Percentiles rank a stretch among this genome's conserved stretches.
Conservation (phyloP, 2,797 vertebrate species). For the Neomorphus geoffroyi region DNA sequence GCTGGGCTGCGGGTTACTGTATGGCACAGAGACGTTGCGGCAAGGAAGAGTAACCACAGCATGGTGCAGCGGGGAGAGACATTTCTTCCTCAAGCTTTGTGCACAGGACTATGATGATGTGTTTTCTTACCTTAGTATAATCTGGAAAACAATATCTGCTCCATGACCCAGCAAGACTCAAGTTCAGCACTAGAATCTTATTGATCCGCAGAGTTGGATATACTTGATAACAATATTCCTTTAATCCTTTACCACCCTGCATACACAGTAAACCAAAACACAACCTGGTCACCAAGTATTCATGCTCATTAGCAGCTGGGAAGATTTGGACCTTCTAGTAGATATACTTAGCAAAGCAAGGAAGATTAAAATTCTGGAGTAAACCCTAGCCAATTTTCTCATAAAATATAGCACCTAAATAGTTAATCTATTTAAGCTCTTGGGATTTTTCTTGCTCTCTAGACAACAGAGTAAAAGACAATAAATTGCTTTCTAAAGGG, state of each 20-base stretch:
- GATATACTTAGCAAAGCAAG: neutral
- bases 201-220: neutral
- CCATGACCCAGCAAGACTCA: neutral
- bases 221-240: neutral
- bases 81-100: neutral
- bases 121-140: neutral
- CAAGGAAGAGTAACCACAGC: neutral
- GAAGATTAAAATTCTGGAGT: neutral
- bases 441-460: neutral
- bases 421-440: neutral
- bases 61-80: neutral
- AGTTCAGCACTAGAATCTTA: neutral
- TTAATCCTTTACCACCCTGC: neutral
- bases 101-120: neutral
- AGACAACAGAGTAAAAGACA: neutral
- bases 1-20: neutral
- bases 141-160: neutral
- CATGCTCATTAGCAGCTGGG: neutral
- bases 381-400: neutral
- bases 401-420: neutral
- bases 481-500: neutral
- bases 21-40: neutral
- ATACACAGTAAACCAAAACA: neutral
- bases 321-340: neutral
- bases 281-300: neutral